phyloP scores from a whole-genome alignment of 1,140 invertebrate genomes.

The Leptinotarsa texana region DNA sequence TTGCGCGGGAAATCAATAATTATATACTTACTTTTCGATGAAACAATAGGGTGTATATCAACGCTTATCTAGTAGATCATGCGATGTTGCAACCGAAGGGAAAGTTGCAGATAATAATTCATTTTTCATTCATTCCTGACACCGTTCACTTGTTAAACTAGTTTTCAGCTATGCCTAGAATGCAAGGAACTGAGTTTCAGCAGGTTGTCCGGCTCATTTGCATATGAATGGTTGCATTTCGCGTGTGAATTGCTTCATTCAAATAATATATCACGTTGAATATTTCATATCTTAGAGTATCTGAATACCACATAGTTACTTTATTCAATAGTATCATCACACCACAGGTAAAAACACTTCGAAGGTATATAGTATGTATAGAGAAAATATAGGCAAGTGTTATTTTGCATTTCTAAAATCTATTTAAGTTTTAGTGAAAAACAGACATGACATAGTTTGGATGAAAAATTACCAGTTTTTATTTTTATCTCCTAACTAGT shows the following conservation, averaged over 20 bases:
- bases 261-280: too few relatives aligned
- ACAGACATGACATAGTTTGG: too few relatives aligned
- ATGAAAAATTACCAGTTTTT: too few relatives aligned
- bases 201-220: not conserved
- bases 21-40: not conserved
- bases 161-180: not conserved
- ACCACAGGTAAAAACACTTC: too few relatives aligned
- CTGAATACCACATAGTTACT: too few relatives aligned
- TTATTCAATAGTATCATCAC: too few relatives aligned
- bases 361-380: too few relatives aligned
- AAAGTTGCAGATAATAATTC: not conserved
- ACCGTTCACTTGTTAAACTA: not conserved
- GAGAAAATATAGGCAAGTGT: too few relatives aligned
- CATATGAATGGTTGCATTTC: not conserved
- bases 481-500: too few relatives aligned
- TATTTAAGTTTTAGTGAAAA: too few relatives aligned
- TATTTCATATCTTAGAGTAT: too few relatives aligned
- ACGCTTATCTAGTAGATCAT: not conserved
- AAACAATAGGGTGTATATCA: constrained; percentile 1
- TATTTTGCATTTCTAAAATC: too few relatives aligned
- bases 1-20: not conserved
- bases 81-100: not conserved
- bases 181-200: not conserved
- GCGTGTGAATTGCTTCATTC: not conserved
- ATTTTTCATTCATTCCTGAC: not conserved